Base-by-base conservation (phyloP, 1,140 invertebrate genomes). In the Scaptodrosophila lebanonensis region DNA sequence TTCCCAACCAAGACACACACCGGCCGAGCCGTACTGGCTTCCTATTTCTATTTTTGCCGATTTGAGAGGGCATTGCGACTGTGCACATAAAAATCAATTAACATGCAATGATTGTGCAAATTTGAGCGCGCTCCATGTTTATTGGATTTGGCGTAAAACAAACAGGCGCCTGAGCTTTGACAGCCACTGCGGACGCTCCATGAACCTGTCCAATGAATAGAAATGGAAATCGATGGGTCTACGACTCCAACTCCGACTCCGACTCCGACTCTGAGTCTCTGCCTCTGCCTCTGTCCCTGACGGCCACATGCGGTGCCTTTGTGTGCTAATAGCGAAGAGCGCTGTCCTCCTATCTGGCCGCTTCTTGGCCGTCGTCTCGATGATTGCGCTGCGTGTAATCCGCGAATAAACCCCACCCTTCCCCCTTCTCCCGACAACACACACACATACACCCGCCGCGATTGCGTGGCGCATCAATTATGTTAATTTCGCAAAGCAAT, bases 401-500 rank as follows among this genome's bases (percentile, higher is more conserved):
- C 8, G n/a, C n/a, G n/a, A n/a, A n/a, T n/a, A n/a, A n/a, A n/a
- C n/a, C n/a, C n/a, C n/a, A n/a, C n/a, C n/a, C n/a, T n/a, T n/a
- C n/a, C n/a, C n/a, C n/a, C n/a, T n/a, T n/a, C n/a, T n/a, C n/a
- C n/a, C n/a, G n/a, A n/a, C n/a, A n/a, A n/a, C n/a, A n/a, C n/a
- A n/a, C n/a, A n/a, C n/a, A n/a, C n/a, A n/a, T n/a, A n/a, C n/a
- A n/a, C n/a, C n/a, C n/a, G n/a, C n/a, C n/a, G n/a, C n/a, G n/a
- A n/a, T n/a, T n/a, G n/a, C n/a, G n/a, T n/a, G n/a, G 58, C 53
- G 52, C 58, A 75, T 82, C 76, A 82, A 82, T 82, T 82, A 82
- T 82, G 75, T 82, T 76, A 82, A 82, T 82, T 66, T 82, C 35
- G 30, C 32, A 11, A 48, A 66, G 59, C 73, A 79, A 77, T 77